Base-by-base conservation (phyloP, 1,140 invertebrate genomes). In the Drosophila pseudoananassae region DNA sequence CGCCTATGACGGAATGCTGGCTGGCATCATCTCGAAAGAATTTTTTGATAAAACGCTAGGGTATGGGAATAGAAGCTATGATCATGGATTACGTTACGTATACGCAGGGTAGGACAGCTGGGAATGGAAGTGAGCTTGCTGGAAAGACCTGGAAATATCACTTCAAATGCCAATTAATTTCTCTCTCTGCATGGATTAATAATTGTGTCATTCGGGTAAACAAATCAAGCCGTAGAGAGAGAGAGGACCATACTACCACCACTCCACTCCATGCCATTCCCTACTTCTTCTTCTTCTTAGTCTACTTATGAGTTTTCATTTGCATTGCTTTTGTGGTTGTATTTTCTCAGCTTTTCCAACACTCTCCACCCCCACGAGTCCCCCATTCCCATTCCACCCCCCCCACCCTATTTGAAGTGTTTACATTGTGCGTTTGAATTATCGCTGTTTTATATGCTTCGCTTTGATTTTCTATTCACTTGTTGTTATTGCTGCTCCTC, bases 361-460 rank as follows among this genome's bases (percentile, higher is more conserved):
- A 7, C 12, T 40, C 14, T 40, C 14, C 38, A 33, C n/a, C 38
- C n/a, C 4, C 38, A 7, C 36, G 10, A 38, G 4, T 14, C 38
- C 9, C 3, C 38, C n/a, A n/a, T n/a, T 9, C n/a, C 38, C 12
- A 40, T n/a, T 9, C 38, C 38, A 4, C 45, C 60, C 49, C 55
- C 58, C 38, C 40, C 53, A 38, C 47, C 66, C 59, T 66, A 9
- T 76, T 83, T 84, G 81, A 85, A 85, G 78, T 87, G 82, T 87
- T 87, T 87, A 87, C 82, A 87, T 87, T 88, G 72, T 82, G 74
- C 78, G 70, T 87, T 87, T 87, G 78, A 88, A 87, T 87, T 87
- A 87, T 87, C 70, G 70, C 70, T 75, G 69, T 63, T 79, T 79
- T 72, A 61, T 78, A 58, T 78, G 69, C 56, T 71, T 63, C 74